Base-by-base conservation (phyloP, 2,888 invertebrate genomes). In the Imbricaverruca yamaguchii region DNA sequence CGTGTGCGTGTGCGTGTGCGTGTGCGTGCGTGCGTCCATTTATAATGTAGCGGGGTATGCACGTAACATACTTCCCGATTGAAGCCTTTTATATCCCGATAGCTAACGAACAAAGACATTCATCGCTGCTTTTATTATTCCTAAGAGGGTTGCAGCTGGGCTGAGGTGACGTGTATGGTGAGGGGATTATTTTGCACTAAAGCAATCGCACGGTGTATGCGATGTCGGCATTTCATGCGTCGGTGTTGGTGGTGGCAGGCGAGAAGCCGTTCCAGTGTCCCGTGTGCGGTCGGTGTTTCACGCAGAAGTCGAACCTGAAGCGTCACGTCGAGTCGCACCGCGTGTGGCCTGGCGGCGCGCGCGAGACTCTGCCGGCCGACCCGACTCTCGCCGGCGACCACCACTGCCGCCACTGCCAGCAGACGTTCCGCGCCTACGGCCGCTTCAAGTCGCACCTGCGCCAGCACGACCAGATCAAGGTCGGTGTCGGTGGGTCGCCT, bases 231-330 rank as follows among this genome's bases (percentile, higher is more conserved):
- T 39, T 4, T 39, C 39, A 39, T 39, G 39, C 39, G 39, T 39
- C 39, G 39, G 39, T 39, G 39, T 39, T 39, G 39, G 39, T 39
- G 39, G 39, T 39, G 15, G 39, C 83, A n/a, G 83, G 83, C 39
- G 83, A 83, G 80, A 83, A 82, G 63, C 83, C 83, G 11, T 83
- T 83, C 80, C 83, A 83, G 81, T 89, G 89, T 84, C 89, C 91
- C 55, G 90, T 92, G 61, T 92, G 92, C 87, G 92, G 92, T 0
- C 88, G 92, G 81, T 91, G 92, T 83, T 92, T 92, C 86, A 89
- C 90, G 69, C 92, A 92, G 86, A 92, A 92, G 86, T 92, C 92
- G 9, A 92, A 92, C 86, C 91, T 92, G 80, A 92, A 92, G 85
- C 91, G 92, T 84, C 93, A 93, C 86, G 90, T 92, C 89, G 87